Conservation (phyloP, 2,113 vertebrate species). For the Cnemophilus loriae region DNA sequence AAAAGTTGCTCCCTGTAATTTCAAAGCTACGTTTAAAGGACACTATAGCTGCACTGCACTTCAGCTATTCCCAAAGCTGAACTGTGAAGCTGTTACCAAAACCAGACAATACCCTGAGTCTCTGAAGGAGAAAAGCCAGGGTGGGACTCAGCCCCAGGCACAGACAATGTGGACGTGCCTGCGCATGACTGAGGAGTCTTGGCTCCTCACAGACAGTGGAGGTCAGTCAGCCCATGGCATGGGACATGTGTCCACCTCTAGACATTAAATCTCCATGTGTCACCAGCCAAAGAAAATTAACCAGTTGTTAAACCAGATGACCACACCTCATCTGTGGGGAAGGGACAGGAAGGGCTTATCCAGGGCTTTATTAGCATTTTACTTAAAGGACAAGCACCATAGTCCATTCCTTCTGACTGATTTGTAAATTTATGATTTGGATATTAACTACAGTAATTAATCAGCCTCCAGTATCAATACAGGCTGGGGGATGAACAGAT, state of each 20-base stretch:
- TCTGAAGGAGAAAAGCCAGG: background rate
- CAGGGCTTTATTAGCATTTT: background rate
- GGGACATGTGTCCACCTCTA: background rate
- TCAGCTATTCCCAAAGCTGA: background rate
- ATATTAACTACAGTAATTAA: background rate
- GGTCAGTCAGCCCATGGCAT: background rate
- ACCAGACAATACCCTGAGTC: background rate
- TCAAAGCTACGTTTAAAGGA: background rate
- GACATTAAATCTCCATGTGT: background rate
- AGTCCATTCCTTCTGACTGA: background rate
- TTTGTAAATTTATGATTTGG: background rate
- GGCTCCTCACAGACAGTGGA: background rate
- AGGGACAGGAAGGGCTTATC: background rate
- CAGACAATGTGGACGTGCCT: background rate
- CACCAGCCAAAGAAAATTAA: background rate
- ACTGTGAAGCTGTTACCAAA: background rate
- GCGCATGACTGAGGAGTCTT: accelerated
- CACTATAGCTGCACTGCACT: background rate
- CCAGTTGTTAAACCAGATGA: background rate
- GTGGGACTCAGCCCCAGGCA: background rate
- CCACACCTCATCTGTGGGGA: background rate
- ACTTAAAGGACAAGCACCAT: background rate
- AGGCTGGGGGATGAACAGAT: background rate
- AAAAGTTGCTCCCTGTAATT: background rate
- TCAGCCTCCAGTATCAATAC: background rate